Percentiles rank a stretch among this genome's conserved stretches.
phyloP scores from a whole-genome alignment of 2,888 invertebrate species.

The Phengaris alcon region DNA sequence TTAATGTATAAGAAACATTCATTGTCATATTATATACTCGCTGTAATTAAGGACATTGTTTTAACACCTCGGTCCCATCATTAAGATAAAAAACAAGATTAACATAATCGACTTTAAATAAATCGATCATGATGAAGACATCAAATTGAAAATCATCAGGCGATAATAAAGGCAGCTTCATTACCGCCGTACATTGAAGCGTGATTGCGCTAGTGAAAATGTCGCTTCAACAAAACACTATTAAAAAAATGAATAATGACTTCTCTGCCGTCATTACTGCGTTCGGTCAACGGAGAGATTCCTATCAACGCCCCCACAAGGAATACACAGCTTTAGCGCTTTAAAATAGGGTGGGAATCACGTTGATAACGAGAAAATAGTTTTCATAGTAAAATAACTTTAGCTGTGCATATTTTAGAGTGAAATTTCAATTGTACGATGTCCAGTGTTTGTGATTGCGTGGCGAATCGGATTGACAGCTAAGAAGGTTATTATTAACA shows the following conservation, averaged over 20 bases:
- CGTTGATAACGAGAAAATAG: constrained; percentile 27
- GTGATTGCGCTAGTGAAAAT: constrained; percentile 77
- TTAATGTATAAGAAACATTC: neutral
- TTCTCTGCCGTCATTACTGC: constrained; percentile 73
- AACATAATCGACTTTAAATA: constrained; percentile 34
- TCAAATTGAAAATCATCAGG: constrained; percentile 74
- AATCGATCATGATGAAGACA: constrained; percentile 59
- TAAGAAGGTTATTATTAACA: constrained; percentile 77
- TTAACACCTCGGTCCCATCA: constrained; percentile 8
- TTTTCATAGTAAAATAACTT: constrained; percentile 49
- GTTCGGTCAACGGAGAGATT: constrained; percentile 69
- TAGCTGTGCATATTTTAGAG: constrained; percentile 40
- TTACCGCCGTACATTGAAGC: constrained; percentile 73
- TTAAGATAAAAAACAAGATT: constrained; percentile 17
- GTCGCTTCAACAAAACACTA: constrained; percentile 77
- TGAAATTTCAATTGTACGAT: constrained; percentile 43
- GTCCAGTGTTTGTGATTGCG: constrained; percentile 42
- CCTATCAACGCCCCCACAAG: constrained; percentile 56
- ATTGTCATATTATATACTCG: neutral
- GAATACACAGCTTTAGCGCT: constrained; percentile 46
- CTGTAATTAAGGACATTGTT: neutral
- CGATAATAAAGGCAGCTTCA: constrained; percentile 64
- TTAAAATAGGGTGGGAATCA: constrained; percentile 41
- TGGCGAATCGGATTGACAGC: constrained; percentile 74
- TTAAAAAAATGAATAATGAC: constrained; percentile 79